Evolutionary conservation across 2,888 invertebrate genomes (phyloP).

Genomic region (Xiphydria camelus): DNA sequence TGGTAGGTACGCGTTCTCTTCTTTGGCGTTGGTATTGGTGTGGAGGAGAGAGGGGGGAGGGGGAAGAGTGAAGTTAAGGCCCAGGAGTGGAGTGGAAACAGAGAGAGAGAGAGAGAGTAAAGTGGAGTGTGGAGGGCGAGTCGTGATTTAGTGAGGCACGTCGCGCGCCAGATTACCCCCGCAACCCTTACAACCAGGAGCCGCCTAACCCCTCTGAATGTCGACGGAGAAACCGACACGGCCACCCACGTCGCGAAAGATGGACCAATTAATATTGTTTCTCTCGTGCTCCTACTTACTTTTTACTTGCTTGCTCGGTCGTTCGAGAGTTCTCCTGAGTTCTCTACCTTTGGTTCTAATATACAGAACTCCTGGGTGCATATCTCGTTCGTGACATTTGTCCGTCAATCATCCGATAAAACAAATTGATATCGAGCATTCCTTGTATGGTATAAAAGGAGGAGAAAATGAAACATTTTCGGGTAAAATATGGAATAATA

Average conservation of each 20-base stretch:
- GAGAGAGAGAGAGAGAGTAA: conserved; percentile 4
- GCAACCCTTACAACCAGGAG: conserved; percentile 29
- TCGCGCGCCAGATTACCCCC: conserved; percentile 33
- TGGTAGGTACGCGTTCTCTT: neutral
- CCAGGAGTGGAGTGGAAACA: neutral
- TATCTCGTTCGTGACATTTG: too few relatives aligned
- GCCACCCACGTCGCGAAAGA: conserved; percentile 34
- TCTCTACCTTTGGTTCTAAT: too few relatives aligned
- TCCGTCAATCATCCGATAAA: too few relatives aligned
- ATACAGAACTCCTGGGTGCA: too few relatives aligned
- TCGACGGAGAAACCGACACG: conserved; percentile 30
- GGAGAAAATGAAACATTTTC: too few relatives aligned
- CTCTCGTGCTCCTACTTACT: conserved; percentile 20
- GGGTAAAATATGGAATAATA: too few relatives aligned
- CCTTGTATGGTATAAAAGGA: too few relatives aligned
- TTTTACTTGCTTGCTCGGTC: too few relatives aligned
- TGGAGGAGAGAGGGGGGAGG: neutral
- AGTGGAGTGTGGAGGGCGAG: conserved; percentile 14
- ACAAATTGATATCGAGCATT: too few relatives aligned
- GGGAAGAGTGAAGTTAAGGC: too few relatives aligned
- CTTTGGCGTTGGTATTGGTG: neutral
- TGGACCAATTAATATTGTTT: conserved; percentile 39
- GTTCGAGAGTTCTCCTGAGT: too few relatives aligned
- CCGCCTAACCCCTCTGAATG: conserved; percentile 19
- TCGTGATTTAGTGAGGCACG: conserved; percentile 32